Evolutionary conservation across 2,888 invertebrate genomes (phyloP).

Genomic region (Aspidiotus destructor): DNA sequence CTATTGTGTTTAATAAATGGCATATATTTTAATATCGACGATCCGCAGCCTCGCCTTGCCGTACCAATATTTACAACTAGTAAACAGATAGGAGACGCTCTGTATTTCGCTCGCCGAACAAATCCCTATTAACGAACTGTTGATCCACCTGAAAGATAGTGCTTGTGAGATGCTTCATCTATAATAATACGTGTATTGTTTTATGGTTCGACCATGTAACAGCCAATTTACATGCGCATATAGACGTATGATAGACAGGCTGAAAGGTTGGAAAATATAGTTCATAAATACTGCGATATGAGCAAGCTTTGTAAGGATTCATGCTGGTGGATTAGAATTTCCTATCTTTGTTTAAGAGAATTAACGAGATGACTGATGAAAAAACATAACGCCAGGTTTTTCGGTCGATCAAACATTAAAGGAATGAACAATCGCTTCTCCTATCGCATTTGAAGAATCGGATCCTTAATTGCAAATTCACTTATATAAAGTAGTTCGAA

Average conservation of each 20-base stretch:
- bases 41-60: neutral
- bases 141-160: neutral
- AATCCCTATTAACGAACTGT: neutral
- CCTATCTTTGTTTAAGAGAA: no score
- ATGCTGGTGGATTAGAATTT: neutral
- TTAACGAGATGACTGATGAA: no score
- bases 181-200: constrained; percentile 1
- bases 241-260: neutral
- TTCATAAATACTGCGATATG: neutral
- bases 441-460: no score
- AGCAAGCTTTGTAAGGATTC: neutral
- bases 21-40: neutral
- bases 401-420: no score
- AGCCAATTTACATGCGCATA: no score
- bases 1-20: constrained; percentile 4
- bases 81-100: neutral
- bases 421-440: no score
- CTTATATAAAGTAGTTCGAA: no score
- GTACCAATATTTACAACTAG: neutral
- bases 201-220: neutral
- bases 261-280: neutral
- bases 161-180: neutral
- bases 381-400: no score
- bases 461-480: no score
- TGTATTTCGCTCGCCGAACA: neutral